Evolutionary conservation across 2,888 invertebrate genomes (phyloP).

Genomic region (Catocala fraxini): DNA sequence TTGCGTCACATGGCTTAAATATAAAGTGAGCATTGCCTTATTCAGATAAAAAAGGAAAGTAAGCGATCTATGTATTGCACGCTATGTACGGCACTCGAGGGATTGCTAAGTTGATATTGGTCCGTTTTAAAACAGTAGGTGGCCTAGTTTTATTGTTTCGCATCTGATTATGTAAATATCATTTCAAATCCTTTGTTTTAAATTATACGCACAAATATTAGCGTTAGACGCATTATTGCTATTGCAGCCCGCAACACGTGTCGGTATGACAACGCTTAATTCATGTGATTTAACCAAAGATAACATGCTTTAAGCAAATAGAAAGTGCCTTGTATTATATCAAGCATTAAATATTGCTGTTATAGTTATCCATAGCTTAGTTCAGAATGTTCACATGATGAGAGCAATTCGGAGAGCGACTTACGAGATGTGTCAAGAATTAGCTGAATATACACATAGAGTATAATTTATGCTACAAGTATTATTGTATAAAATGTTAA

Average conservation of each 20-base stretch:
- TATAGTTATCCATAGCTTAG: constrained; percentile 32
- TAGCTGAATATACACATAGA: constrained; percentile 30
- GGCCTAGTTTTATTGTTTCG: too few relatives aligned
- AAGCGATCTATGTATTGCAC: too few relatives aligned
- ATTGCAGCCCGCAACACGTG: neutral
- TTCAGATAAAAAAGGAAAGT: too few relatives aligned
- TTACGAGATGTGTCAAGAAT: constrained; percentile 23
- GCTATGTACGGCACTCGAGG: too few relatives aligned
- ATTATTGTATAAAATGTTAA: constrained; percentile 49
- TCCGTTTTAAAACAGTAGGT: too few relatives aligned
- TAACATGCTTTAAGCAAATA: constrained; percentile 46
- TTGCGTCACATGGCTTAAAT: too few relatives aligned
- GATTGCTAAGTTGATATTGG: too few relatives aligned
- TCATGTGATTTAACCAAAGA: constrained; percentile 52
- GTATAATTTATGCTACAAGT: constrained; percentile 34
- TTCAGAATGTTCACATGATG: constrained; percentile 33
- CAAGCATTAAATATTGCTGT: constrained; percentile 32
- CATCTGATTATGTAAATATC: too few relatives aligned
- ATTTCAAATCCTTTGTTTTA: too few relatives aligned
- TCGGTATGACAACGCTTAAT: constrained; percentile 16
- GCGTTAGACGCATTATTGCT: neutral
- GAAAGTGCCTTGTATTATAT: constrained; percentile 43
- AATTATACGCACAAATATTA: too few relatives aligned
- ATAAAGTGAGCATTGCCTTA: too few relatives aligned
- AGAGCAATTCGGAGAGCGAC: constrained; percentile 18